Conservation (phyloP, 64 coral and sea anemone genomes). For the Acropora yongei region DNA sequence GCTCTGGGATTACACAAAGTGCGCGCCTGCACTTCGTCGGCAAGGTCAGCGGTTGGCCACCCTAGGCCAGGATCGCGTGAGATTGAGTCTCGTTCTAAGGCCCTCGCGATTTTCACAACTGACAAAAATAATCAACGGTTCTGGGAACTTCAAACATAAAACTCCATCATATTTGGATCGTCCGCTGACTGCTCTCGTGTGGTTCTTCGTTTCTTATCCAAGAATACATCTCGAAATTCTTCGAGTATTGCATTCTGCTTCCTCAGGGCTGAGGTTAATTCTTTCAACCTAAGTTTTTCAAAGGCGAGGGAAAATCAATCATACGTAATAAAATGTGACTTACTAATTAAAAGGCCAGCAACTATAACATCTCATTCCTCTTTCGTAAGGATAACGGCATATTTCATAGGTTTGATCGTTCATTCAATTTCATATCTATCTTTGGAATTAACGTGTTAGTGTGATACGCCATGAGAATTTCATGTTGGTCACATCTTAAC, state of each 20-base stretch:
- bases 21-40: not conserved
- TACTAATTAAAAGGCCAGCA: too few relatives aligned
- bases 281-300: constrained; percentile 30
- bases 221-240: constrained; percentile 55
- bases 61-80: not conserved
- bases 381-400: too few relatives aligned
- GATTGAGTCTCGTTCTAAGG: not conserved
- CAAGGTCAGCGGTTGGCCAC: not conserved
- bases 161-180: not conserved
- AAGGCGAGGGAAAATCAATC: not conserved
- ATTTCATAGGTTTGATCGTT: too few relatives aligned
- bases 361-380: too few relatives aligned
- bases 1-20: too few relatives aligned
- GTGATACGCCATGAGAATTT: too few relatives aligned
- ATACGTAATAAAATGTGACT: too few relatives aligned
- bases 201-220: constrained; percentile 56
- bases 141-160: not conserved
- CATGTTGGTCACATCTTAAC: too few relatives aligned
- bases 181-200: constrained; percentile 1
- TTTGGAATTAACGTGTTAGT: too few relatives aligned
- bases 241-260: constrained; percentile 57
- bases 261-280: constrained; percentile 45
- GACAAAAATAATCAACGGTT: too few relatives aligned
- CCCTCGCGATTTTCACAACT: too few relatives aligned
- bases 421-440: too few relatives aligned